Evolutionary conservation across 2,797 vertebrate species (phyloP).

Genomic region (Kryptolebias ocellatus): DNA sequence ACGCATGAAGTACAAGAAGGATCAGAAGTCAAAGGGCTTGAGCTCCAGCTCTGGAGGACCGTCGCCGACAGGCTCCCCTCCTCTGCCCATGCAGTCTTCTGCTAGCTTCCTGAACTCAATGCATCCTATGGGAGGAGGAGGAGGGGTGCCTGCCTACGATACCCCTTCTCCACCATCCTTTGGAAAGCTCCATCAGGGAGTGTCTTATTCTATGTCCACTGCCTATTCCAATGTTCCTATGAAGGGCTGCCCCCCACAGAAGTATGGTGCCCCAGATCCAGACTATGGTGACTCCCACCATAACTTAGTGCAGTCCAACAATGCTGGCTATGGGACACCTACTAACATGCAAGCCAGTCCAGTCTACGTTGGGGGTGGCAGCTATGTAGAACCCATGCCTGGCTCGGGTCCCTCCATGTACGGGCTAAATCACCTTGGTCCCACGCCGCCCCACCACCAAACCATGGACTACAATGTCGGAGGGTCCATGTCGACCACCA

Average conservation of each 20-base stretch:
- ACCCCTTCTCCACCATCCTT: slow-evolving; percentile 94
- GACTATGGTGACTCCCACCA: slow-evolving; percentile 89
- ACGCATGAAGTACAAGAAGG: slow-evolving; percentile 98
- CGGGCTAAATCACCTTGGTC: slow-evolving; percentile 93
- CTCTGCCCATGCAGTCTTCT: slow-evolving; percentile 92
- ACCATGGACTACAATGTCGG: slow-evolving; percentile 94
- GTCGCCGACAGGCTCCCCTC: slow-evolving; percentile 92
- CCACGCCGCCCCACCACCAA: slow-evolving; percentile 89
- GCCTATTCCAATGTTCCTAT: slow-evolving; percentile 90
- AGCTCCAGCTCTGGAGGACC: slow-evolving; percentile 94
- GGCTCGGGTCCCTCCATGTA: slow-evolving; percentile 93
- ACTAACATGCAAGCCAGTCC: slow-evolving; percentile 91
- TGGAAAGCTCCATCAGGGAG: slow-evolving; percentile 92
- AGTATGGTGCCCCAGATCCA: slow-evolving; percentile 87
- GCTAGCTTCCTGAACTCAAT: slow-evolving; percentile 93
- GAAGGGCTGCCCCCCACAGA: slow-evolving; percentile 93
- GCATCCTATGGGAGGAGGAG: slow-evolving; percentile 88
- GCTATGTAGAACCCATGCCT: slow-evolving; percentile 92
- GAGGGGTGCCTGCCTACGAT: slow-evolving; percentile 86
- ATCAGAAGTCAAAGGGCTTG: slow-evolving; percentile 96
- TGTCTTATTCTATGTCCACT: slow-evolving; percentile 90
- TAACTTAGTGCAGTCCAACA: slow-evolving; percentile 88
- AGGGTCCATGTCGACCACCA: slow-evolving; percentile 84
- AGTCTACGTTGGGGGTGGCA: slow-evolving; percentile 89
- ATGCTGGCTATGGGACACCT: slow-evolving; percentile 86